Percentiles rank a stretch among this genome's conserved stretches.
Evolutionary conservation across 2,113 vertebrate genomes (phyloP).

Genomic region (Chloropsis hardwickii): DNA sequence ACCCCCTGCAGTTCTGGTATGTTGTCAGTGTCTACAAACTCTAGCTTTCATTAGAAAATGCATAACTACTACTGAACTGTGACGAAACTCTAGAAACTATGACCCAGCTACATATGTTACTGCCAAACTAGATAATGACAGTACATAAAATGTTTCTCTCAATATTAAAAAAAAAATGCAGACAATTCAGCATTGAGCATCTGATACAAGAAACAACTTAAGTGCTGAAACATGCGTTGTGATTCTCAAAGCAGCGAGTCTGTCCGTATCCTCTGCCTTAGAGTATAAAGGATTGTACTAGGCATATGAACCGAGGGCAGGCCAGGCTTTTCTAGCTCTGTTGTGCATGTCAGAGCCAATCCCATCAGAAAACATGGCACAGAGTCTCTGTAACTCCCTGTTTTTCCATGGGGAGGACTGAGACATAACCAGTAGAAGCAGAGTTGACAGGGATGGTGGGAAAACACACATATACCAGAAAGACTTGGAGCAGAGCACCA

Average conservation of each 20-base stretch:
- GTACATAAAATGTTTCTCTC: background rate
- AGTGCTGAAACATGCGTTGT: background rate
- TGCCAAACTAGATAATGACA: background rate
- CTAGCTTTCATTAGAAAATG: background rate
- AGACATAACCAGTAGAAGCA: background rate
- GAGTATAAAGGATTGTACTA: background rate
- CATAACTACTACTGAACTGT: background rate
- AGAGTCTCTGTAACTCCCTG: background rate
- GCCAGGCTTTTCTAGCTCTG: background rate
- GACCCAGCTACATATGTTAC: background rate
- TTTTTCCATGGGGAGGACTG: background rate
- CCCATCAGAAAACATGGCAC: background rate
- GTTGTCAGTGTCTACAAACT: background rate
- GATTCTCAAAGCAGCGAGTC: background rate
- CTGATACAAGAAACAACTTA: background rate
- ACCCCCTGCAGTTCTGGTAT: background rate
- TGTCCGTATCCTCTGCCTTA: background rate
- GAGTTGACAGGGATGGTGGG: background rate
- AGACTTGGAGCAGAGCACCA: background rate
- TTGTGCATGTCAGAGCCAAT: background rate
- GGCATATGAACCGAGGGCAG: background rate
- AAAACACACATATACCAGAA: background rate
- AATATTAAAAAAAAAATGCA: background rate
- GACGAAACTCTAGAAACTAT: background rate
- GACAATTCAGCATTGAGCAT: background rate